Evolutionary conservation across 2,888 invertebrate genomes (phyloP), one percentile per base, ranked within the genome.

Genomic region (Pyrgus malvae): DNA sequence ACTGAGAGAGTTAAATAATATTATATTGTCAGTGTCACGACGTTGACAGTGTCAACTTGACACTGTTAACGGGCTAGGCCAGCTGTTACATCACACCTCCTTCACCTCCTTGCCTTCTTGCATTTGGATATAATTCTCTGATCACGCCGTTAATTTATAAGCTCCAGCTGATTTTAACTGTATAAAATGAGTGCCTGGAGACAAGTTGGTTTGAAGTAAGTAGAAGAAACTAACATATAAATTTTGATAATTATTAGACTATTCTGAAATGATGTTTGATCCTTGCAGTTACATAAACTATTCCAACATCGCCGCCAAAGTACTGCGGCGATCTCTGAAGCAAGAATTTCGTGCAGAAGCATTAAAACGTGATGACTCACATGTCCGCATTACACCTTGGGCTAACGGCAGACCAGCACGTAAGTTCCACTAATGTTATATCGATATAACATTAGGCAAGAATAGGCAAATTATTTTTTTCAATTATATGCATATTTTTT

Each of bases 241-340:
- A 14, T 14, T 38, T 7, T 19, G 3, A 14, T 12, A 4, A 7
- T 29, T 40, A n/a, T 12, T 11, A 3, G 3, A 38, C 4, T 8
- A 11, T 38, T 11, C 17, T 23, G 6, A 16, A 8, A 38, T 35
- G 1, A 3, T 25, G 3, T 12, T 17, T 16, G 4, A 48, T 55
- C 59, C 58, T 79, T 83, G 59, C 80, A 99, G 98, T 91, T 99
- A 99, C 92, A 96, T 99, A 83, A 97, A 97, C 91, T 99, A 96
- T 87, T 99, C 98, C 56, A 96, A 95, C 81, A 96, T 99, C 75
- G 98, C 98, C 72, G 98, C 98, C 16, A 93, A 92, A 72, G 90
- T 96, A 49, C 87, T 98, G 55, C 92, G 98, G 57, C 92, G 93
- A 74, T 93, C 96, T 9, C 80, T 98, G 66, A 98, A 98, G 80